Conservation (phyloP, 2,888 invertebrate species). For the Drosophila kambysellisi region DNA sequence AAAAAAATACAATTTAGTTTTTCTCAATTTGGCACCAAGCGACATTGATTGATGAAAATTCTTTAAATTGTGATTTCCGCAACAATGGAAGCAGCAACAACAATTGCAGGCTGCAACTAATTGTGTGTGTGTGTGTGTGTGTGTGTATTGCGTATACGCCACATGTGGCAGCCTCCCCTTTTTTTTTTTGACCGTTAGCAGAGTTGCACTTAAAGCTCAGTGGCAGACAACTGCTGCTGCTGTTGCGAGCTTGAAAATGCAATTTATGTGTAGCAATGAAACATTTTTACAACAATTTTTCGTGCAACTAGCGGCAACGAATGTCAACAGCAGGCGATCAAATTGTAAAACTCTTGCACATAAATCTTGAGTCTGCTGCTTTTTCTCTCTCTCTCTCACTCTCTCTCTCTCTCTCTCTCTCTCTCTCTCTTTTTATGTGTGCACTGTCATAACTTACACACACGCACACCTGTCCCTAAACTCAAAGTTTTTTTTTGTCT, state of each 20-base stretch:
- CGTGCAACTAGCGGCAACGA: conserved; percentile 61
- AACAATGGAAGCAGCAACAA: conserved; percentile 8
- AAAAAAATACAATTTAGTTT: conserved; percentile 18
- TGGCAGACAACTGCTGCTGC: conserved; percentile 47
- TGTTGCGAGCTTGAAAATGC: conserved; percentile 43
- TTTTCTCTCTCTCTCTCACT: not conserved
- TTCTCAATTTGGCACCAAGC: conserved; percentile 34
- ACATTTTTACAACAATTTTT: conserved; percentile 61
- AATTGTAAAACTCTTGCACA: conserved; percentile 79
- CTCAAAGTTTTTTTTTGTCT: conserved; percentile 17
- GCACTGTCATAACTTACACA: conserved; percentile 66
- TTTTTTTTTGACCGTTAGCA: conserved; percentile 2
- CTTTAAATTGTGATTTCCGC: conserved; percentile 50
- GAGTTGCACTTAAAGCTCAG: conserved; percentile 59
- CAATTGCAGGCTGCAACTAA: conserved; percentile 48
- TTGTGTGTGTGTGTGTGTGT: conserved; percentile 37
- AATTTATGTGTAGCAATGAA: conserved; percentile 72
- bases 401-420: not conserved
- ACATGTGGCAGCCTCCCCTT: conserved; percentile 13
- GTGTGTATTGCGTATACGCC: conserved; percentile 55
- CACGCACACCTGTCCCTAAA: conserved; percentile 33
- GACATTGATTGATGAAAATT: conserved; percentile 80
- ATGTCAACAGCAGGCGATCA: conserved; percentile 78
- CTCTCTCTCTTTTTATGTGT: conserved; percentile 35
- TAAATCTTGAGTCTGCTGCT: conserved; percentile 68